These are phyloP conservation scores for Pedicia rivosa DNA, from an alignment of 2,888 invertebrate genomes.

Conservation along the genomic window DNA sequence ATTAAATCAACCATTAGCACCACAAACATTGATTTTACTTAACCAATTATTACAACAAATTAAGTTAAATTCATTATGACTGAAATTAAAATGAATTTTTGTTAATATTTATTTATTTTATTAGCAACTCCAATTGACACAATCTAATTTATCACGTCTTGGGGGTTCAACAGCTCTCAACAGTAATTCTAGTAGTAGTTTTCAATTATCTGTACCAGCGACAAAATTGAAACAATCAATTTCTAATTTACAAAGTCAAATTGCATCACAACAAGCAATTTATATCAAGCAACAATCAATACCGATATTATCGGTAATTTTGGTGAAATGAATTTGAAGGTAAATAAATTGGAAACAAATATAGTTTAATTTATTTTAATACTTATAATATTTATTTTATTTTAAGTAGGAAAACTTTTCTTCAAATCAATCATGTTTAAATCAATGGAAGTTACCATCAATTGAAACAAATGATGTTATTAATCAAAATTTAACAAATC, in stretches of 20 bases:
- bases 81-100: background rate
- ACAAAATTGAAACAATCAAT: slow-evolving; percentile 91
- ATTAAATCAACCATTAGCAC: slow-evolving; percentile 86
- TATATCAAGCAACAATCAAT: slow-evolving; percentile 50
- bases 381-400: slow-evolving; percentile 6
- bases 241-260: slow-evolving; percentile 78
- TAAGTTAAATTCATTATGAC: slow-evolving; percentile 32
- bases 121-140: slow-evolving; percentile 31
- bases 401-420: slow-evolving; percentile 3
- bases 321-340: slow-evolving; percentile 60
- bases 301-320: slow-evolving; percentile 55
- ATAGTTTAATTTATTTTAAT: background rate
- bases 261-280: slow-evolving; percentile 81
- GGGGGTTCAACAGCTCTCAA: slow-evolving; percentile 14
- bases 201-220: slow-evolving; percentile 75
- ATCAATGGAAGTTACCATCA: slow-evolving; percentile 84
- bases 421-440: slow-evolving; percentile 59
- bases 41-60: slow-evolving; percentile 87
- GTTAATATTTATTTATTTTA: background rate
- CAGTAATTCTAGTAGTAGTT: slow-evolving; percentile 29
- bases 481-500: slow-evolving; percentile 1
- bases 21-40: slow-evolving; percentile 75
- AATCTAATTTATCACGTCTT: slow-evolving; percentile 25
- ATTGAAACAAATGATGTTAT: slow-evolving; percentile 42
- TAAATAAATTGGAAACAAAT: slow-evolving; percentile 21